Evolutionary conservation across 2,888 invertebrate species (phyloP).

Genomic region (Dicyrtoma fusca): DNA sequence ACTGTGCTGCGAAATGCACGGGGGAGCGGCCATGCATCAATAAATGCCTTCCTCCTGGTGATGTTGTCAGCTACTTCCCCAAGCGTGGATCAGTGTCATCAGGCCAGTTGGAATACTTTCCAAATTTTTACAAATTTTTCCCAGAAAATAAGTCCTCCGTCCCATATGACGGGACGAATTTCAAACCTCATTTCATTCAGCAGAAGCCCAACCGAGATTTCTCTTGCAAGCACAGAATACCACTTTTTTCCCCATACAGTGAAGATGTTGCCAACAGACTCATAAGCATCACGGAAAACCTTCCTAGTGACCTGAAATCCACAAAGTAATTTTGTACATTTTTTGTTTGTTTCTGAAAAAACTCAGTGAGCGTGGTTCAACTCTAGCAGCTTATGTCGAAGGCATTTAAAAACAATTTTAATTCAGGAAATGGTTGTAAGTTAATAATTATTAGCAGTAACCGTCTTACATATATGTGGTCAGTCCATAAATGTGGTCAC

Average conservation of each 20-base stretch:
- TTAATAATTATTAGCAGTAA: no score
- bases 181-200: conserved; percentile 26
- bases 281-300: no score
- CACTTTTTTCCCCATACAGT: conserved; percentile 4
- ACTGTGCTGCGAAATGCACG: conserved; percentile 9
- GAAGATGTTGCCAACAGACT: not conserved
- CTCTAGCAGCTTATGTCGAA: no score
- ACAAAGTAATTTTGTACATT: no score
- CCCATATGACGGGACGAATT: not conserved
- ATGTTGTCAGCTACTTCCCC: conserved; percentile 15
- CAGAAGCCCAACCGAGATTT: conserved; percentile 18
- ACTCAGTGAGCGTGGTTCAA: no score
- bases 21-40: conserved; percentile 17
- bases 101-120: conserved; percentile 5
- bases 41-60: conserved; percentile 28
- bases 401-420: no score
- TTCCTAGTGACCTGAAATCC: no score
- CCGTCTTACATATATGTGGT: no score
- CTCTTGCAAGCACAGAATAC: not conserved
- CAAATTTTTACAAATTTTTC: conserved; percentile 23
- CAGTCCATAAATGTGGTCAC: no score
- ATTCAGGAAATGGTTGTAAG: no score
- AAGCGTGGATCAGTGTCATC: not conserved
- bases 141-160: not conserved
- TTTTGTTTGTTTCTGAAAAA: no score